Percentiles rank a stretch among this genome's conserved stretches.
These are phyloP conservation scores for Acanthisitta chloris DNA, from an alignment of 2,113 vertebrate species.

Conservation along the genomic window DNA sequence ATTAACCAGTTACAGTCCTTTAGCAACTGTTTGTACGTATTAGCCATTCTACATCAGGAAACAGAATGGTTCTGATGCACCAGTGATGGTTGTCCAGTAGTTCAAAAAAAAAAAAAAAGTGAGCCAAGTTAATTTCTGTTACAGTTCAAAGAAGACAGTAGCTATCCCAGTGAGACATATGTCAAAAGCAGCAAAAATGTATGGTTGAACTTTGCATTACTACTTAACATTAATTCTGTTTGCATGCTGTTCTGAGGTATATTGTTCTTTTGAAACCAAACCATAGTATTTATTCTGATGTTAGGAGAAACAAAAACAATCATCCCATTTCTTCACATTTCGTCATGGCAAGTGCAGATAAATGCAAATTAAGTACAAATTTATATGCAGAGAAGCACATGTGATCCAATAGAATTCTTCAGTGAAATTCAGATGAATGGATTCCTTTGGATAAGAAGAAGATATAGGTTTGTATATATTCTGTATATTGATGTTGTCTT, in stretches of 20 bases:
- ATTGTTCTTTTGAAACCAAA: not conserved
- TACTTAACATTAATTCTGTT: not conserved
- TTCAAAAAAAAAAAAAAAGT: no score
- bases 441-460: not conserved
- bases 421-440: not conserved
- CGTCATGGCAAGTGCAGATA: not conserved
- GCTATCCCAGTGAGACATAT: not conserved
- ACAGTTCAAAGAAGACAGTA: not conserved
- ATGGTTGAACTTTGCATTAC: not conserved
- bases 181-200: not conserved
- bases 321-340: not conserved
- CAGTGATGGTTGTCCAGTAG: not conserved
- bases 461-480: not conserved
- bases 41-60: not conserved
- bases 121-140: not conserved
- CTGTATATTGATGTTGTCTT: not conserved
- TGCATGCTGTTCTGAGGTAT: not conserved
- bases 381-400: not conserved
- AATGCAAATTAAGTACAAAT: not conserved
- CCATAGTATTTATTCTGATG: not conserved
- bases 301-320: not conserved
- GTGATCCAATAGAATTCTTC: not conserved
- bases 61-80: not conserved
- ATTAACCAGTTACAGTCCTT: conserved; percentile 27
- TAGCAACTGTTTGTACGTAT: not conserved